phyloP scores from a whole-genome alignment of 2,888 invertebrate species.

The Clistopyga incitator region DNA sequence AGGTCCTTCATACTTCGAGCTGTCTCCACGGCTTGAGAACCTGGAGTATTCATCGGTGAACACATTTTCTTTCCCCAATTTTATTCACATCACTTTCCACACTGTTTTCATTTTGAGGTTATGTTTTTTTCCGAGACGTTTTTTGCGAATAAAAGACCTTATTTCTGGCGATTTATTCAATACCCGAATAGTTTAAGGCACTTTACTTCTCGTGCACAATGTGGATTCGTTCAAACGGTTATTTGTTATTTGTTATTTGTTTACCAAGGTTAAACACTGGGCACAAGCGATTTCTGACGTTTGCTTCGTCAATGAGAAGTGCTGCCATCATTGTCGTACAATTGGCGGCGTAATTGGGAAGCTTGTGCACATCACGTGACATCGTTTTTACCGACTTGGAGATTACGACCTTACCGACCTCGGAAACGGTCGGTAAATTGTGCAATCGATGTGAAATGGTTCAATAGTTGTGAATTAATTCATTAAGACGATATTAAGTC shows the following conservation, averaged over 20 bases:
- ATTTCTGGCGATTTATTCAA: background rate
- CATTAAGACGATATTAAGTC: too few relatives aligned
- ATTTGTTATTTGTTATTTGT: conserved; percentile 18
- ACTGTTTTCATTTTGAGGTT: conserved; percentile 18
- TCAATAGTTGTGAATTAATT: too few relatives aligned
- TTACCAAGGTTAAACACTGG: conserved; percentile 1
- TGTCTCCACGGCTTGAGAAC: conserved; percentile 83
- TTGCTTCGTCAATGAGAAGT: background rate
- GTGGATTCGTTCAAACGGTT: background rate
- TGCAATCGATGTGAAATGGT: too few relatives aligned
- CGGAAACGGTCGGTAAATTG: background rate
- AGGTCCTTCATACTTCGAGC: conserved; percentile 84
- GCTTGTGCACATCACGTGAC: background rate
- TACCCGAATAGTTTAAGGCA: background rate
- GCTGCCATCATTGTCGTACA: conserved; percentile 7
- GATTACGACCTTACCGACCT: background rate
- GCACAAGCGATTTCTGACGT: conserved; percentile 12
- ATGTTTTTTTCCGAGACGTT: background rate
- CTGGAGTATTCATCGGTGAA: conserved; percentile 82
- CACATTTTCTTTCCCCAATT: conserved; percentile 67
- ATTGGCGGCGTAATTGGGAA: background rate
- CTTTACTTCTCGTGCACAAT: background rate
- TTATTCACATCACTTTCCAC: background rate
- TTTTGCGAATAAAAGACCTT: background rate
- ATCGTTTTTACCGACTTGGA: background rate